phyloP scores from a whole-genome alignment of 2,113 vertebrate species.

The Henicopernis longicauda region DNA sequence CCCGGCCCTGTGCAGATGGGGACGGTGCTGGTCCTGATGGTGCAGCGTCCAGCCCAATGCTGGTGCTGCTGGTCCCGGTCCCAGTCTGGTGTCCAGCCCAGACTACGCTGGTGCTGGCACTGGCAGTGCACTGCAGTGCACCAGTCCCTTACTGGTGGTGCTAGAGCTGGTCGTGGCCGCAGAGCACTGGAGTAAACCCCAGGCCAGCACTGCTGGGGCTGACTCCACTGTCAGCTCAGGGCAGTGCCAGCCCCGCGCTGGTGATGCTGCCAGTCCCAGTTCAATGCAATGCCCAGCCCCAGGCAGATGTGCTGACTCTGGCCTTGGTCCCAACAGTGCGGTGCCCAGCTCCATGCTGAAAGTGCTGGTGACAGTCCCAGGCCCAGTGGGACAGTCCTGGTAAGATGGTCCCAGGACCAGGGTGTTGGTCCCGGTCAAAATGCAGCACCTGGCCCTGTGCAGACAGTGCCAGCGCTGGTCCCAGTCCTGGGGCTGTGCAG shows the following conservation, averaged over 20 bases:
- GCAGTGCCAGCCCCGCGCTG: background rate
- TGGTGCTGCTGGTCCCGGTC: background rate
- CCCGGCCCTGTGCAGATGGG: background rate
- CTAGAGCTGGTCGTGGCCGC: background rate
- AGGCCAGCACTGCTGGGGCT: background rate
- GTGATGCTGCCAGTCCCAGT: background rate
- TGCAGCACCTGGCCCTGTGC: background rate
- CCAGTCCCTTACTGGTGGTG: background rate
- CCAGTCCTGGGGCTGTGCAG: background rate
- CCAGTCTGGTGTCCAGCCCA: background rate
- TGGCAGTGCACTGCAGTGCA: background rate
- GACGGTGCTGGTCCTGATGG: background rate
- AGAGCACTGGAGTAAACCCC: background rate
- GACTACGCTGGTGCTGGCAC: background rate
- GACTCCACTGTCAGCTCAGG: background rate
- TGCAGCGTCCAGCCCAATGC: background rate
- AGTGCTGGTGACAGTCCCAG: background rate
- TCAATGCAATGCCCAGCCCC: background rate
- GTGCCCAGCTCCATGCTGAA: background rate
- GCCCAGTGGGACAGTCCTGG: background rate
- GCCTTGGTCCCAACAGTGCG: background rate
- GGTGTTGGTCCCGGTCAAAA: background rate
- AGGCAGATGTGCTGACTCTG: background rate
- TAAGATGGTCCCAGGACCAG: background rate
- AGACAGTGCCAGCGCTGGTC: background rate